These are phyloP conservation scores for Tenthredo distinguenda DNA, from an alignment of 2,888 invertebrate genomes.

Conservation along the genomic window DNA sequence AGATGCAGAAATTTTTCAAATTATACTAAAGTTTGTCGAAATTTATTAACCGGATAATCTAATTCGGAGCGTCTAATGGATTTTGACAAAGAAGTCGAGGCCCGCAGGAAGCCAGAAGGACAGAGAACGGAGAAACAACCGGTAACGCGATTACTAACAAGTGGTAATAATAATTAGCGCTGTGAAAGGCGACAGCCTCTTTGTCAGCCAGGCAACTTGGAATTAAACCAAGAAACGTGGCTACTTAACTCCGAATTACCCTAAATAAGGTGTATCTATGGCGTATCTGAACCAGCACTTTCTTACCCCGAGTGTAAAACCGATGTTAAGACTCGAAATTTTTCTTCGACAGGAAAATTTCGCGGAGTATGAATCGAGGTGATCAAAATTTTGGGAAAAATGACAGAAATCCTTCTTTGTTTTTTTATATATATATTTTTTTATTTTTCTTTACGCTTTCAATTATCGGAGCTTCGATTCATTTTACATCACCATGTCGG, in stretches of 20 bases:
- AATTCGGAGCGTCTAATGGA: not conserved
- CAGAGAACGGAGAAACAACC: constrained; percentile 13
- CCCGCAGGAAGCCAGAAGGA: not conserved
- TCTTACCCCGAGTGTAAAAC: constrained; percentile 13
- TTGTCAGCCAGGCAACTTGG: constrained; percentile 20
- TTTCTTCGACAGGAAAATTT: not conserved
- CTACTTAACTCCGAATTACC: constrained; percentile 37
- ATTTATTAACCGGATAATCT: not conserved
- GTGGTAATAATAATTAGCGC: constrained; percentile 63
- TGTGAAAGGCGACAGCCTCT: constrained; percentile 41
- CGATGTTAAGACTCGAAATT: not conserved
- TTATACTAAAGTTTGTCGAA: not conserved
- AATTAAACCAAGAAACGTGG: constrained; percentile 44
- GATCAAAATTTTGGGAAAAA: not conserved
- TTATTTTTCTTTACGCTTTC: too few relatives aligned
- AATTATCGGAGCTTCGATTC: not conserved
- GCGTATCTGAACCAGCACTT: constrained; percentile 29
- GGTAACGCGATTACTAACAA: constrained; percentile 60
- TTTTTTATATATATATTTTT: too few relatives aligned
- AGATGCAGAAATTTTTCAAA: not conserved
- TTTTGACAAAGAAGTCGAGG: not conserved
- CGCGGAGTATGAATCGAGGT: too few relatives aligned
- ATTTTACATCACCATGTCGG: not conserved
- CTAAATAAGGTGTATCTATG: constrained; percentile 36
- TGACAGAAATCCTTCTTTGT: not conserved